A percentile compares a stretch with the other conserved stretches of the same genome.
These are phyloP conservation scores for Brotula barbata DNA, from an alignment of 2,797 vertebrate species.

Conservation along the genomic window DNA sequence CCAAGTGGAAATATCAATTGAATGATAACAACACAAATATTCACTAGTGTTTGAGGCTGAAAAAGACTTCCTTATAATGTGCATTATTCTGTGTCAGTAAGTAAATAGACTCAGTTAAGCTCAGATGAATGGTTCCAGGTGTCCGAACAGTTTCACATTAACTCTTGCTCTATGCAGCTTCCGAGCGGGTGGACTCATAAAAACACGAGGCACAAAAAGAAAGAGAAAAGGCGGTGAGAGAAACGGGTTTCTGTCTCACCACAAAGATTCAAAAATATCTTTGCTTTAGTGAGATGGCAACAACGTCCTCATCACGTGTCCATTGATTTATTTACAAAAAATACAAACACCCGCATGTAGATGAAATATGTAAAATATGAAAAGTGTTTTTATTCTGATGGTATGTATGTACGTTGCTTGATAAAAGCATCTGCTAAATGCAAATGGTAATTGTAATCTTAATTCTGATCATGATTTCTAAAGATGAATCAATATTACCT, in stretches of 20 bases:
- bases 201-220: background rate
- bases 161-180: constrained; percentile 23
- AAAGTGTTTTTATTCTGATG: no score
- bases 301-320: no score
- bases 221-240: background rate
- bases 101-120: constrained; percentile 45
- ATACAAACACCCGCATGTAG: constrained; percentile 18
- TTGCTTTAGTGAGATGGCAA: no score
- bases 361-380: constrained; percentile 4
- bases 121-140: constrained; percentile 36
- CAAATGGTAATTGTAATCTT: no score
- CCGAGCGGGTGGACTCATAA: constrained; percentile 13
- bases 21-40: constrained; percentile 19
- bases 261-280: constrained; percentile 3
- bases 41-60: constrained; percentile 9
- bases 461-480: no score
- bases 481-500: background rate
- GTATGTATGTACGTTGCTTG: no score
- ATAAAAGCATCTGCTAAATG: no score
- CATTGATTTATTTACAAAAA: constrained; percentile 20
- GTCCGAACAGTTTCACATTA: constrained; percentile 9
- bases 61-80: constrained; percentile 23
- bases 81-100: constrained; percentile 22
- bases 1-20: constrained; percentile 41
- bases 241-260: background rate